Base-by-base conservation (phyloP, 2,888 invertebrate species). In the Xestia xanthographa region DNA sequence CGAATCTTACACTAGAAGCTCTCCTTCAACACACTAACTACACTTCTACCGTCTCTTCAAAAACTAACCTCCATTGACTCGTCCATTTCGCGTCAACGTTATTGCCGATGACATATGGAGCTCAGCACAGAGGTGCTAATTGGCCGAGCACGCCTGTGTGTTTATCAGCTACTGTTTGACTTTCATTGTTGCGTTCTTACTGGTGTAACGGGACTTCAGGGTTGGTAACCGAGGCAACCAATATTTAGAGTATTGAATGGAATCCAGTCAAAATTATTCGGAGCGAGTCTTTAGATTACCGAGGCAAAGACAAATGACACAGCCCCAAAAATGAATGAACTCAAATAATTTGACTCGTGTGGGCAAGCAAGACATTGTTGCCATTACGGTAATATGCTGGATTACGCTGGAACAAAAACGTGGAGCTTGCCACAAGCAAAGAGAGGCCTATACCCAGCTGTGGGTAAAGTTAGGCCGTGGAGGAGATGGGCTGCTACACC, bases 121-220 rank as follows among this genome's bases (percentile, higher is more conserved):
- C 75, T 84, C 78, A 72, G 71, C 85, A 77, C 81, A 22, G 77
- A 86, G 68, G 92, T 92, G 94, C 88, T 87, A 93, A 93, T 88
- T 93, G 90, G 85, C 84, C 66, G 82, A 83, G 75, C 93, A 93
- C 92, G 94, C 78, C 79, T 81, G 75, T 74, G 60, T 81, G 73
- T 81, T 77, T 81, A 81, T 67, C 67, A 56, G 80, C 87, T 81
- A 80, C 88, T 89, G 85, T 89, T 89, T 86, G 85, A 63, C 65
- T 74, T 83, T 72, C 85, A 83, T 85, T 87, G 89, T 80, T 74
- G 22, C 1, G 43, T 60, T 77, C 43, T 81, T 70, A 74, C 85
- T 80, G 66, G 71, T 68, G 68, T 89, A 90, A 90, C 90, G 87
- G 90, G 71, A 84, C 11, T 45, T 0, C 66, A 85, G 72, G 87